A percentile compares a stretch with the other conserved stretches of the same genome.
Conservation (phyloP, 1,140 invertebrate genomes). For the Adelges cooleyi region DNA sequence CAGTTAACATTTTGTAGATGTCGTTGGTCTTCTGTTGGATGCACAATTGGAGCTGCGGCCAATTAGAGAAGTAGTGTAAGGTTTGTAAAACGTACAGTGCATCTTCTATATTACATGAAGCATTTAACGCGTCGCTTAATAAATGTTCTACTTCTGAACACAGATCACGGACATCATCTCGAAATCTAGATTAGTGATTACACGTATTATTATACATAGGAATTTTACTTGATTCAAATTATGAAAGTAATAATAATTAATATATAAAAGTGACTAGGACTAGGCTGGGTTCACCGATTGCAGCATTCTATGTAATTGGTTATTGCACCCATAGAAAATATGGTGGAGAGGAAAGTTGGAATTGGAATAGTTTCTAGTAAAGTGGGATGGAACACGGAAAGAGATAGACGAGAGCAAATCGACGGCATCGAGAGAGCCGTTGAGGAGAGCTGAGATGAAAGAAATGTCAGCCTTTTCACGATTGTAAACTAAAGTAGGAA, state of each 20-base stretch:
- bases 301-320: neutral
- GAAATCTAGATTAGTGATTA: neutral
- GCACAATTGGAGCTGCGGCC: neutral
- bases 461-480: too few species aligned
- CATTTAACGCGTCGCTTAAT: neutral
- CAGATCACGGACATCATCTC: neutral
- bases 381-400: too few species aligned
- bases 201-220: too few species aligned
- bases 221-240: neutral
- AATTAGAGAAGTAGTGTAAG: neutral
- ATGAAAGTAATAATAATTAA: neutral
- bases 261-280: neutral
- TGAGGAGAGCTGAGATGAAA: too few species aligned
- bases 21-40: neutral
- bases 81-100: neutral
- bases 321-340: neutral
- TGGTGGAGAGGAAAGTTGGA: neutral
- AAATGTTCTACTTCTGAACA: neutral
- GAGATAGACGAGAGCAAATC: too few species aligned
- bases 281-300: too few species aligned
- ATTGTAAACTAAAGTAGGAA: too few species aligned
- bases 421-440: too few species aligned
- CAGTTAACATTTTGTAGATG: neutral
- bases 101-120: neutral
- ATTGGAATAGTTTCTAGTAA: neutral